Evolutionary conservation across 2,888 invertebrate genomes (phyloP).

Genomic region (Glaucopsyche alexis): DNA sequence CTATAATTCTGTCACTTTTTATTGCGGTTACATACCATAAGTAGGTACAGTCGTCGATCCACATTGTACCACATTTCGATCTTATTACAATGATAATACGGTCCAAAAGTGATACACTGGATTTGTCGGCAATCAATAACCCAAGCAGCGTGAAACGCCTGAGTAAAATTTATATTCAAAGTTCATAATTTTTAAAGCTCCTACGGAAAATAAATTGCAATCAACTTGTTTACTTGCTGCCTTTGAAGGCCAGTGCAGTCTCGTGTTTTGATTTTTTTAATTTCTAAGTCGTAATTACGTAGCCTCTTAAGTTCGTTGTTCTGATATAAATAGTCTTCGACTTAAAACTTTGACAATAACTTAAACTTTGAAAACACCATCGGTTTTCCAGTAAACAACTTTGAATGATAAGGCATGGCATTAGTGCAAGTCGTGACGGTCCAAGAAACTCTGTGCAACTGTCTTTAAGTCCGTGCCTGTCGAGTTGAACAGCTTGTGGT

Average conservation of each 20-base stretch:
- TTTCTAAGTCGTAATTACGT: not conserved
- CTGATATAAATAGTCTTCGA: too few relatives aligned
- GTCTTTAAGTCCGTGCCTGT: not conserved
- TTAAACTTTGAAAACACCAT: too few relatives aligned
- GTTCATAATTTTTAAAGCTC: not conserved
- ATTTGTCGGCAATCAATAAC: too few relatives aligned
- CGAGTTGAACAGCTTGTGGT: not conserved
- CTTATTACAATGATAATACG: too few relatives aligned
- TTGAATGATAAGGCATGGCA: constrained; percentile 1
- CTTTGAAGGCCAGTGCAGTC: not conserved
- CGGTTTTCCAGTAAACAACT: not conserved
- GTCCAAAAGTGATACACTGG: too few relatives aligned
- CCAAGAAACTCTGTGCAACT: constrained; percentile 1
- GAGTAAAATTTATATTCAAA: not conserved
- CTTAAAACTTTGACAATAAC: too few relatives aligned
- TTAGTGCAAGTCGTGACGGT: constrained; percentile 15
- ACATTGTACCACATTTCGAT: too few relatives aligned
- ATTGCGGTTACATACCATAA: too few relatives aligned
- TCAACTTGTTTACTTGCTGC: not conserved
- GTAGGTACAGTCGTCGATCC: too few relatives aligned
- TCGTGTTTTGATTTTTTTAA: not conserved
- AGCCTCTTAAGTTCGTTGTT: too few relatives aligned
- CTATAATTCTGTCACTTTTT: too few relatives aligned
- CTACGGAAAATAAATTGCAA: constrained; percentile 9
- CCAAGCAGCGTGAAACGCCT: not conserved